Conservation (phyloP, 2,113 vertebrate species). For the Syngnathus scovelli region DNA sequence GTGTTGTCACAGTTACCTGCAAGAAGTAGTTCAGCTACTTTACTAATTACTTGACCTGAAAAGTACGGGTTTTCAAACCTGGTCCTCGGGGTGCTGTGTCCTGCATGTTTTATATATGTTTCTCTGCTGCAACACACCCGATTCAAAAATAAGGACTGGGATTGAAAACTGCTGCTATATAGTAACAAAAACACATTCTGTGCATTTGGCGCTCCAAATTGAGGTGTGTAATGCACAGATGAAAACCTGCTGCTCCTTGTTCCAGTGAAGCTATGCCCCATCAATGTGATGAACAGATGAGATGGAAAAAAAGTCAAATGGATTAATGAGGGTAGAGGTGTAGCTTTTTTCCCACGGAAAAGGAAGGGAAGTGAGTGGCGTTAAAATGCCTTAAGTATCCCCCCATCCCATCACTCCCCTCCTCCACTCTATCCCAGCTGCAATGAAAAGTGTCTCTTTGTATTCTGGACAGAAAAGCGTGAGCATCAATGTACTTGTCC, state of each 20-base stretch:
- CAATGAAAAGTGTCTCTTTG: constrained; percentile 76
- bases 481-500: constrained; percentile 68
- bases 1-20: neutral
- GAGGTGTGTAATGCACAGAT: neutral
- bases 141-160: no score
- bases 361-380: constrained; percentile 54
- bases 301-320: constrained; percentile 31
- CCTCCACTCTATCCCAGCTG: constrained; percentile 53
- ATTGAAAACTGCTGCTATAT: no score
- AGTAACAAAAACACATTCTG: neutral
- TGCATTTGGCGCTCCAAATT: neutral
- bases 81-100: no score
- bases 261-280: neutral
- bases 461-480: constrained; percentile 68
- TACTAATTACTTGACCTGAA: no score
- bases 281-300: neutral
- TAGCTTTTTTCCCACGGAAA: constrained; percentile 31
- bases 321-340: constrained; percentile 48
- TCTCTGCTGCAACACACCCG: no score
- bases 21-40: neutral
- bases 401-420: constrained; percentile 12
- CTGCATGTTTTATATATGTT: no score
- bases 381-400: constrained; percentile 48
- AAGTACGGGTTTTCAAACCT: no score
- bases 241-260: neutral